Evolutionary conservation across 2,113 vertebrate genomes (phyloP), one percentile per base, ranked within the genome.

Genomic region (Oxygymnocypris stewartii): DNA sequence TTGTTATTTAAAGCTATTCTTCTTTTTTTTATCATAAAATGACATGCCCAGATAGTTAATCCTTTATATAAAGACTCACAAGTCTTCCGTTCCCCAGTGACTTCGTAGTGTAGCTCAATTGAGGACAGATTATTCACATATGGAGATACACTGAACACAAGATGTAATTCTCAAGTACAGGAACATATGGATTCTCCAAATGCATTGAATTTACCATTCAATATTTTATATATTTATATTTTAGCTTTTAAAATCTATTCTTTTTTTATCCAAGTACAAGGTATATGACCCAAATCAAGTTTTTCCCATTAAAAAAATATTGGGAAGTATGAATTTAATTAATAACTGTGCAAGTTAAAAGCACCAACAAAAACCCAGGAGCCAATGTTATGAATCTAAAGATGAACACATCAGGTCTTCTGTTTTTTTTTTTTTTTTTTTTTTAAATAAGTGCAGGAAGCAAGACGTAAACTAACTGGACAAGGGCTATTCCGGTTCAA

Each of bases 331-430:
- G 74, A 5, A 65, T 49, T 57, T 18, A 12, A 40, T 92, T 94
- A 84, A 95, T 92, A 94, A 94, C 92, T 91, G 96, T 95, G 93
- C 93, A 95, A 95, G 91, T 89, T 93, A 90, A 94, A 96, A 95
- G 93, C 95, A 96, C 82, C 92, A 28, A 90, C 93, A 94, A 93
- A 91, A 71, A 84, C 77, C 84, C 80, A 85, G 82, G 57, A 88
- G 49, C 77, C 49, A 83, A 86, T 78, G 82, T 88, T 75, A 87
- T 76, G 82, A 71, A 87, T 92, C 90, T 92, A 93, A 88, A 93
- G 95, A 94, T 94, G 88, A 87, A 94, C 92, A 96, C 90, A 96
- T 95, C 95, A 95, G 96, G 94, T 94, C 93, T 91, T 92, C 94
- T 10, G 42, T 77, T 92, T 93, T 93, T 90, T 84, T 9, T 31